These are phyloP conservation scores for Oenanthe oenanthe DNA, from an alignment of 2,113 vertebrate species.

Conservation along the genomic window DNA sequence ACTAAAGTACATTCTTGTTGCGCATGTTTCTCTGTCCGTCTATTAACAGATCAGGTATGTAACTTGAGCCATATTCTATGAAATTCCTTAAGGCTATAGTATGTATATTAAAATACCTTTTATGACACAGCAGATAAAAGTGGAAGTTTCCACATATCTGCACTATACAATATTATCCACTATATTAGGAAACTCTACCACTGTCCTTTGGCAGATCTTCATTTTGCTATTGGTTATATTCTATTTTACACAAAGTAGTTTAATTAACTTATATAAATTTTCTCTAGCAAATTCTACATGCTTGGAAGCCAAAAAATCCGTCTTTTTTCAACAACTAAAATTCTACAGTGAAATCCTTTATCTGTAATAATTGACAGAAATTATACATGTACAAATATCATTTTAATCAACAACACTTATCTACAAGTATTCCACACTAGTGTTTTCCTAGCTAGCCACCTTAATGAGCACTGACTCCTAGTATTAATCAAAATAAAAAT, in stretches of 20 bases:
- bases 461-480: neutral
- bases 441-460: neutral
- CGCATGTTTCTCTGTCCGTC: neutral
- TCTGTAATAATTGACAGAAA: neutral
- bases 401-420: neutral
- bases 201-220: neutral
- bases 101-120: neutral
- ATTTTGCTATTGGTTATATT: neutral
- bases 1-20: rapidly evolving
- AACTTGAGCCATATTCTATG: neutral
- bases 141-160: neutral
- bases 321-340: neutral
- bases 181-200: neutral
- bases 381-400: neutral
- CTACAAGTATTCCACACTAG: neutral
- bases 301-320: neutral
- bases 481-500: neutral
- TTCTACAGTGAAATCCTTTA: neutral
- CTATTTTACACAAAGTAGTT: neutral
- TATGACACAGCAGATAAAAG: neutral
- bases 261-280: neutral
- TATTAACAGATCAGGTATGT: neutral
- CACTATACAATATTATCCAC: neutral
- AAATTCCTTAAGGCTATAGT: neutral
- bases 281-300: neutral